Evolutionary conservation across 1,140 invertebrate genomes (phyloP), one percentile per base, ranked within the genome.

Genomic region (Ceratoteleas bidentatus): DNA sequence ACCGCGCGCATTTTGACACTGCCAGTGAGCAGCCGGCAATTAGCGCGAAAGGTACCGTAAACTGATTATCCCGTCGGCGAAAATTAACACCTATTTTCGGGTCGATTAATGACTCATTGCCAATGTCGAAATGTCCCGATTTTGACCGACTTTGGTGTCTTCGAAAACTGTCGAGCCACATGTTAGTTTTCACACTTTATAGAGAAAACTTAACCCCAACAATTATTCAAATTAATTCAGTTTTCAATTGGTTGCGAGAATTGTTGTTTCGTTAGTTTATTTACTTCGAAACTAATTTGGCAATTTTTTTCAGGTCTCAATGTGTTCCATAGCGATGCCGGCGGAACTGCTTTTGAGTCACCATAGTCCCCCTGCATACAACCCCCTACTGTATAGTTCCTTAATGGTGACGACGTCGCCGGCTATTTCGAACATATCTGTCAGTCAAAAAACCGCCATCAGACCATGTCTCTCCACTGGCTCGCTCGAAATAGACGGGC

Each of bases 241-340:
- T n/a, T n/a, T n/a, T n/a, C n/a, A n/a, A n/a, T n/a, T n/a, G n/a
- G n/a, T n/a, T n/a, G n/a, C n/a, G n/a, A n/a, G n/a, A n/a, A n/a
- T n/a, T n/a, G n/a, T n/a, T n/a, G n/a, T n/a, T n/a, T n/a, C n/a
- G n/a, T n/a, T n/a, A n/a, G n/a, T n/a, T n/a, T n/a, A n/a, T n/a
- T n/a, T n/a, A 24, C 24, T 24, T 24, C 6, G n/a, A 24, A 24
- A 16, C 7, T 24, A 24, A 16, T 52, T 13, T 16, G 13, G 10
- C 16, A 36, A 14, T 62, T 87, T 86, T n/a, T 10, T 57, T 73
- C 84, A 91, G 90, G 77, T 88, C 84, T 90, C 88, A 88, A 91
- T 91, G 90, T 91, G 90, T 88, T 91, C 90, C 36, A 90, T 91
- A 90, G 90, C 89, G 57, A 90, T 90, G 88, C 89, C 89, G n/a